A percentile compares a stretch with the other conserved stretches of the same genome.
These are phyloP conservation scores for Lagenorhynchus albirostris DNA, from an alignment of 2,113 vertebrate genomes.

Conservation along the genomic window DNA sequence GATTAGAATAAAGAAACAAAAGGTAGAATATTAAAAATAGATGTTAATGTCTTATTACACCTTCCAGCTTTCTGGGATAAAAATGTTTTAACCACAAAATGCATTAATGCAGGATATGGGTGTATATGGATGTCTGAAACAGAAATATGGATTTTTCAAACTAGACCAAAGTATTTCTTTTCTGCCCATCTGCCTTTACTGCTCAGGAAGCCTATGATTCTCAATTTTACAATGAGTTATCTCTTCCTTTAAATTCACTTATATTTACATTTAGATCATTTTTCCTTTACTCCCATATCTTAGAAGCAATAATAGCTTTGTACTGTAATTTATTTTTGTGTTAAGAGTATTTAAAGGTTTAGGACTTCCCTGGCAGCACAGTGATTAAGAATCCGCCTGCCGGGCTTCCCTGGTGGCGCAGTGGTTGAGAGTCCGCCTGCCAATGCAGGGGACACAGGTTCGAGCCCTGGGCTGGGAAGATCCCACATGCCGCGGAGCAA, in stretches of 20 bases:
- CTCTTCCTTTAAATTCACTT: constrained; percentile 24
- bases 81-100: constrained; percentile 41
- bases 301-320: neutral
- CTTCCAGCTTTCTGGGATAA: constrained; percentile 38
- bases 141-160: constrained; percentile 6
- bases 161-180: constrained; percentile 6
- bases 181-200: neutral
- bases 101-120: neutral
- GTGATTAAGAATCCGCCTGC: too few relatives aligned
- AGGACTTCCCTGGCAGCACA: too few relatives aligned
- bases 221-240: neutral
- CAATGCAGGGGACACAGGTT: too few relatives aligned
- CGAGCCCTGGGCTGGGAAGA: too few relatives aligned
- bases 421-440: too few relatives aligned
- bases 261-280: neutral
- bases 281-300: neutral
- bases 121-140: neutral
- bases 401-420: too few relatives aligned
- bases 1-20: constrained; percentile 1
- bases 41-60: constrained; percentile 8
- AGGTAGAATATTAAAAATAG: neutral
- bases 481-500: too few relatives aligned
- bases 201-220: neutral
- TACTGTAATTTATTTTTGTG: neutral
- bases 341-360: constrained; percentile 9